These are phyloP conservation scores for Adoxophyes honmai DNA, from an alignment of 1,140 invertebrate genomes.

Conservation along the genomic window DNA sequence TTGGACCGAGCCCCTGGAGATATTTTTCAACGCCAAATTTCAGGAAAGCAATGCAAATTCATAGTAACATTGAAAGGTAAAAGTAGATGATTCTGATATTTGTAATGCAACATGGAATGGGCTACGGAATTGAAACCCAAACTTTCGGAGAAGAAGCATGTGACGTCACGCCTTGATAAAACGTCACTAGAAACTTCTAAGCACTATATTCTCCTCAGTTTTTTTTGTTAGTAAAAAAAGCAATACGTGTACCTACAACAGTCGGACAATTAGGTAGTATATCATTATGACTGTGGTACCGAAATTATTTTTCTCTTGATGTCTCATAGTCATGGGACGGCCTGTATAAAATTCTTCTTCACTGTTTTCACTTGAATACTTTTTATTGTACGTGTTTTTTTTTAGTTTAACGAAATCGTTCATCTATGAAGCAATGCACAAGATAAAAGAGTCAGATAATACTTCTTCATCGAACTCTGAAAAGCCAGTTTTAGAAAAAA, in stretches of 20 bases:
- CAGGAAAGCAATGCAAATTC: constrained; percentile 60
- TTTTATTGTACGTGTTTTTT: background rate
- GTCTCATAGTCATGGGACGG: too few relatives aligned
- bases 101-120: background rate
- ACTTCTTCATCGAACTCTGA: background rate
- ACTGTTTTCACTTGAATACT: too few relatives aligned
- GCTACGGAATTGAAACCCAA: too few relatives aligned
- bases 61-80: constrained; percentile 36
- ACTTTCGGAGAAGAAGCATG: background rate
- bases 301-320: too few relatives aligned
- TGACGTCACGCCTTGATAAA: background rate
- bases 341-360: too few relatives aligned
- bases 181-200: too few relatives aligned
- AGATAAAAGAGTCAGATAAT: constrained; percentile 22
- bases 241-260: too few relatives aligned
- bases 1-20: constrained; percentile 79
- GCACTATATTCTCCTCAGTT: background rate
- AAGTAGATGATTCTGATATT: background rate
- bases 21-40: constrained; percentile 74
- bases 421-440: constrained; percentile 28
- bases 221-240: background rate
- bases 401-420: constrained; percentile 19
- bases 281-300: too few relatives aligned
- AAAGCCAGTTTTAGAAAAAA: constrained; percentile 67
- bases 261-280: too few relatives aligned